Evolutionary conservation across 92 coral and sea anemone species (phyloP), one percentile per base, ranked within the genome.

Genomic region (Epizoanthus rinbou): DNA sequence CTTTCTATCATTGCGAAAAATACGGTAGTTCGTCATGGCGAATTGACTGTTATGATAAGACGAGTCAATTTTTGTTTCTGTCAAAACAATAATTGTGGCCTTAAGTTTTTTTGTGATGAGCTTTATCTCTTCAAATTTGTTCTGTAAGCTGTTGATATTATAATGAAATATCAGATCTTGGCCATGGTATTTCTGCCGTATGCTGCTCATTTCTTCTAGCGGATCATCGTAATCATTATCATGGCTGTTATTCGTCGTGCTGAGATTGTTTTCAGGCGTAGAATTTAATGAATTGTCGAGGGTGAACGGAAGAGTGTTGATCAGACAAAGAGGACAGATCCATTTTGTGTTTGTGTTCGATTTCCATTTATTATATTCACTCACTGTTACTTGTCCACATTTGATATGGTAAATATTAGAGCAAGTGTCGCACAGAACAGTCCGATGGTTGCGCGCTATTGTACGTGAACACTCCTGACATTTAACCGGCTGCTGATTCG

Each of bases 51-150:
- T 57, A 8, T 80, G 85, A 65, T 85, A 88, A 15, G 88, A 78
- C 10, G 82, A 85, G 75, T 88, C 88, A 47, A 88, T 88, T 85
- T 88, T 88, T 84, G 91, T 88, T 56, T 89, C 92, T 15, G 89
- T 85, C 28, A 80, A 67, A 13, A 89, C 75, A 21, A 85, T 59
- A 8, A 80, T 67, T 25, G 69, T 80, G 14, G 92, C 86, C 56
- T 73, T 85, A 3, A 85, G 73, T 54, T 85, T 85, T 23, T 88
- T 85, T 67, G 84, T 88, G 65, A 85, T 88, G 23, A 76, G 70
- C 79, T 73, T 84, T 11, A 88, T 14, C 73, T 88, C 91, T 24
- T 88, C 91, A 64, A 84, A 84, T 75, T 88, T 88, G 62, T 84
- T 88, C 71, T 88, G 91, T 13, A 88, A 8, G 67, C 89, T 88